Conservation (phyloP, 2,888 invertebrate species). For the Flabesymbios commensalis region DNA sequence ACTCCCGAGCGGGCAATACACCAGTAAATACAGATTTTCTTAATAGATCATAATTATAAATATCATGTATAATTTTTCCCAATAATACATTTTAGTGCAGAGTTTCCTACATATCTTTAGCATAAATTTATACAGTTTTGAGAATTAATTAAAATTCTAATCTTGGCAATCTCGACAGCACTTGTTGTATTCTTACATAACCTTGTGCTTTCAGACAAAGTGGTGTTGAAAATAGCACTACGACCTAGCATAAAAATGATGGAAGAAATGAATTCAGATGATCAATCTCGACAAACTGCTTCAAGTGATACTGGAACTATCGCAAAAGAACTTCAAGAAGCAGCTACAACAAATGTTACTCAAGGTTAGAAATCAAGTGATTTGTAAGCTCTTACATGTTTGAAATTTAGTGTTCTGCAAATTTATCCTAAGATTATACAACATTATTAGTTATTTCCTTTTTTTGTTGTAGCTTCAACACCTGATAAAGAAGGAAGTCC, state of each 20-base stretch:
- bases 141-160: too few relatives aligned
- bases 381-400: background rate
- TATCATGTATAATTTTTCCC: too few relatives aligned
- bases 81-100: too few relatives aligned
- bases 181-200: too few relatives aligned
- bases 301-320: slow-evolving; percentile 17
- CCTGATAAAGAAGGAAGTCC: background rate
- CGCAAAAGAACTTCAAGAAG: slow-evolving; percentile 34
- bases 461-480: background rate
- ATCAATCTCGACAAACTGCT: slow-evolving; percentile 5
- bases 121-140: too few relatives aligned
- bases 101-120: too few relatives aligned
- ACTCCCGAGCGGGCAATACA: too few relatives aligned
- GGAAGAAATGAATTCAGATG: slow-evolving; percentile 44
- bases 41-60: too few relatives aligned
- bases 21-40: too few relatives aligned
- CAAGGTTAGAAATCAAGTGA: slow-evolving; percentile 10
- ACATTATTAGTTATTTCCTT: background rate
- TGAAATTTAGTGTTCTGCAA: background rate
- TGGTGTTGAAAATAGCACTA: too few relatives aligned
- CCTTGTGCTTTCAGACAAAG: too few relatives aligned
- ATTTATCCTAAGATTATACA: background rate
- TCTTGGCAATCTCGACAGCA: too few relatives aligned
- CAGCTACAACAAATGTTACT: slow-evolving; percentile 34
- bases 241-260: slow-evolving; percentile 45